Evolutionary conservation across 2,797 vertebrate genomes (phyloP).

Genomic region (Mionectes olivaceus): DNA sequence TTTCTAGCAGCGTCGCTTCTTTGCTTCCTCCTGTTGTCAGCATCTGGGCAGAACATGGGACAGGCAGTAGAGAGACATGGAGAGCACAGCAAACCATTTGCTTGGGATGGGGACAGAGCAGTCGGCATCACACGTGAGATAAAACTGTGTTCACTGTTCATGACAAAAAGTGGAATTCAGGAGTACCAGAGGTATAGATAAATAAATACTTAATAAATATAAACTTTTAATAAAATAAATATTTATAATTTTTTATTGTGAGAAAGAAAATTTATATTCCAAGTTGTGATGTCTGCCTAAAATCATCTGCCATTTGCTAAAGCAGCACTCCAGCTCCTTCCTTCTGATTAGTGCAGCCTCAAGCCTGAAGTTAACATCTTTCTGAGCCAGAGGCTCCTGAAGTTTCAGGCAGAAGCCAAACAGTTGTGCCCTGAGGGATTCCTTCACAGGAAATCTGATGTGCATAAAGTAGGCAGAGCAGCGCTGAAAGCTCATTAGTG

Average conservation of each 20-base stretch:
- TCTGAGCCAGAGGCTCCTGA: not conserved
- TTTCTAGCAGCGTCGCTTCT: not conserved
- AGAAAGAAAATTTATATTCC: not conserved
- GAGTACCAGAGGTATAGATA: not conserved
- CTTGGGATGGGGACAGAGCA: not conserved
- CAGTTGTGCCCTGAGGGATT: not conserved
- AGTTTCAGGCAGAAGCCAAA: slow-evolving; percentile 29
- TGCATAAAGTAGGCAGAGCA: not conserved
- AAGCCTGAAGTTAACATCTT: not conserved
- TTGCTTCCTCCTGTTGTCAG: no score
- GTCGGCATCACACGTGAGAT: not conserved
- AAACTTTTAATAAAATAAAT: not conserved
- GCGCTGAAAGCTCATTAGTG: slow-evolving; percentile 5
- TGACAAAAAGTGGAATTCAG: not conserved
- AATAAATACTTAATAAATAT: not conserved
- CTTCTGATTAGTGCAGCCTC: not conserved
- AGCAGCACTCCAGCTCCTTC: not conserved
- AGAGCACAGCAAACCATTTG: not conserved
- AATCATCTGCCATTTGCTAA: not conserved
- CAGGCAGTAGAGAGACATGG: not conserved
- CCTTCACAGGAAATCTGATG: slow-evolving; percentile 1
- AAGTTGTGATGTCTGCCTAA: not conserved
- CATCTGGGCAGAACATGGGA: not conserved
- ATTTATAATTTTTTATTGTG: not conserved
- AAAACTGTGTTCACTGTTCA: not conserved